Evolutionary conservation across 2,113 vertebrate genomes (phyloP).

Genomic region (Pseudopipra pipra): DNA sequence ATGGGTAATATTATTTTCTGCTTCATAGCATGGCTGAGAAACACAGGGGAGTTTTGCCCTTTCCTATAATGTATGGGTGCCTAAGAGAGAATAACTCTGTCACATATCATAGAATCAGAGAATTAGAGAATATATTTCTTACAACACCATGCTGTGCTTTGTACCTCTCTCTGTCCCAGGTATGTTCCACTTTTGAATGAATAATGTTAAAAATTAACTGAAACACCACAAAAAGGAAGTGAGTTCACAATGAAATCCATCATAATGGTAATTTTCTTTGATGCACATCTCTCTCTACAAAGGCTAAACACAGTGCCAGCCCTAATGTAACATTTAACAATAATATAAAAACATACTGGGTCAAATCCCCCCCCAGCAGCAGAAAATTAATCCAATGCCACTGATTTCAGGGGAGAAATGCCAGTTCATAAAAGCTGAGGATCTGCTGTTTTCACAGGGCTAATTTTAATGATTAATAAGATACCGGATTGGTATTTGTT

Average conservation of each 20-base stretch:
- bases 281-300: not conserved
- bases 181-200: not conserved
- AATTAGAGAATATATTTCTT: not conserved
- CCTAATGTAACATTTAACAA: not conserved
- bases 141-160: not conserved
- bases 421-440: not conserved
- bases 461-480: slow-evolving; percentile 38
- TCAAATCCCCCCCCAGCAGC: not conserved
- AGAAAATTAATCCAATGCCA: not conserved
- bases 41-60: not conserved
- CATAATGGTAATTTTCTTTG: not conserved
- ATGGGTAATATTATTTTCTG: not conserved
- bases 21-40: not conserved
- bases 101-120: not conserved
- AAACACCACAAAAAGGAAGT: not conserved
- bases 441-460: not conserved
- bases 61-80: not conserved
- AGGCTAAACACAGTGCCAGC: not conserved
- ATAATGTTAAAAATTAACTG: not conserved
- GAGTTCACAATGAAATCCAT: not conserved
- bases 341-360: not conserved
- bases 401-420: not conserved
- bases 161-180: not conserved
- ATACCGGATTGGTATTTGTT: slow-evolving; percentile 19
- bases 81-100: not conserved